Evolutionary conservation across 2,888 invertebrate species (phyloP), one percentile per base, ranked within the genome.

Genomic region (Tupiocoris notatus): DNA sequence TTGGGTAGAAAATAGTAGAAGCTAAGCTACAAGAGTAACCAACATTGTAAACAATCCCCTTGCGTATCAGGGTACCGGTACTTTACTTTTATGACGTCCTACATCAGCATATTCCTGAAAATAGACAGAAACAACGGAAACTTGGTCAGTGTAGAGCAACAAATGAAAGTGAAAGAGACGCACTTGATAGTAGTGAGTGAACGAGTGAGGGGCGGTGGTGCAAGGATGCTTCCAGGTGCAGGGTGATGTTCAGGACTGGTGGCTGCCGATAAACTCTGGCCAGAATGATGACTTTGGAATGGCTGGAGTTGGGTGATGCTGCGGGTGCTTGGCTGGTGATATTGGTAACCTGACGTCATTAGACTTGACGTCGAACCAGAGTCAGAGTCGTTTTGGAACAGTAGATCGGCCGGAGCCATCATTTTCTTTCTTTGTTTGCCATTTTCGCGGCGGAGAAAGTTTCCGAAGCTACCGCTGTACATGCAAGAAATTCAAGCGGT

Each of bases 221-320:
- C 56, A 59, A 79, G 77, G 20, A 73, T 75, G 56, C 54, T 62
- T 54, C 62, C 73, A 20, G 73, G 63, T 39, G 79, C 78, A 20
- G 80, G 80, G 71, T 77, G 78, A 58, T 77, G 78, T 64, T 80
- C 80, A 22, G 80, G 80, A 7, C 79, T 79, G 12, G 78, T 75
- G 56, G 77, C 71, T 0, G 79, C 78, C 2, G 77, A 75, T 23
- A 56, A 75, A 57, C 63, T 75, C 24, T 75, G 77, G 20, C 68
- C 68, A 0, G 21, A 17, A n/a, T 61, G 73, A 62, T 73, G 39
- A 58, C 63, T 25, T 39, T 39, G 39, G 39, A 7, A 39, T 7
- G 39, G 39, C 39, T 39, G 39, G 6, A 39, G 39, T 39, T 39
- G 39, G 39, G 6, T 39, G 39, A 39, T 39, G 67, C 74, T 22